Percentiles rank a stretch among this genome's conserved stretches.
Evolutionary conservation across 2,113 vertebrate genomes (phyloP).

Genomic region (Nerophis ophidion): DNA sequence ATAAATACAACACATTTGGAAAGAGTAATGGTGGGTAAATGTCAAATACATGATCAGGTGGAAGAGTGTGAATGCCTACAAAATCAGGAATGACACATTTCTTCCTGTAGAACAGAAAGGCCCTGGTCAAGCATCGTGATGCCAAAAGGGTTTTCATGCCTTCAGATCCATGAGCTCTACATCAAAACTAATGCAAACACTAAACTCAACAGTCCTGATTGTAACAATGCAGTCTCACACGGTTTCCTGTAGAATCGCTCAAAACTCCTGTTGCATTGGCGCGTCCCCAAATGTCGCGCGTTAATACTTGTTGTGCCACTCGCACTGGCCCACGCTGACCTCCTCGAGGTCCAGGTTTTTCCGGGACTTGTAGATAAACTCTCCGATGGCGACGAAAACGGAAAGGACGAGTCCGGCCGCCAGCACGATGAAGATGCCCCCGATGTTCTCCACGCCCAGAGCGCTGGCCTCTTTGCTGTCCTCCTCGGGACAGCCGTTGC

Average conservation of each 20-base stretch:
- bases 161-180: conserved; percentile 39
- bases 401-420: conserved; percentile 94
- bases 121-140: conserved; percentile 50
- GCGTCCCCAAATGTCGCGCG: not conserved
- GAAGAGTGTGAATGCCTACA: conserved; percentile 32
- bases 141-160: conserved; percentile 36
- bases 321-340: conserved; percentile 79
- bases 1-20: conserved; percentile 37
- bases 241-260: conserved; percentile 19
- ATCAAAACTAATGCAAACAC: conserved; percentile 51
- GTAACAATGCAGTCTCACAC: conserved; percentile 54
- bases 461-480: conserved; percentile 96
- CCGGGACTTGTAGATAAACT: conserved; percentile 93
- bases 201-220: conserved; percentile 54
- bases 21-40: conserved; percentile 26
- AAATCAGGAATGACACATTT: conserved; percentile 26
- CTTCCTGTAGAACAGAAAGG: conserved; percentile 45
- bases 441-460: conserved; percentile 94
- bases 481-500: conserved; percentile 92
- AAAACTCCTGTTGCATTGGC: conserved; percentile 13
- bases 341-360: conserved; percentile 90
- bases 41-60: conserved; percentile 33
- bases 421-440: conserved; percentile 95
- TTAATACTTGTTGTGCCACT: conserved; percentile 75
- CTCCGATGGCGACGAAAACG: conserved; percentile 95